Conservation (phyloP, 2,888 invertebrate genomes). For the Tetrapedia diversipes region DNA sequence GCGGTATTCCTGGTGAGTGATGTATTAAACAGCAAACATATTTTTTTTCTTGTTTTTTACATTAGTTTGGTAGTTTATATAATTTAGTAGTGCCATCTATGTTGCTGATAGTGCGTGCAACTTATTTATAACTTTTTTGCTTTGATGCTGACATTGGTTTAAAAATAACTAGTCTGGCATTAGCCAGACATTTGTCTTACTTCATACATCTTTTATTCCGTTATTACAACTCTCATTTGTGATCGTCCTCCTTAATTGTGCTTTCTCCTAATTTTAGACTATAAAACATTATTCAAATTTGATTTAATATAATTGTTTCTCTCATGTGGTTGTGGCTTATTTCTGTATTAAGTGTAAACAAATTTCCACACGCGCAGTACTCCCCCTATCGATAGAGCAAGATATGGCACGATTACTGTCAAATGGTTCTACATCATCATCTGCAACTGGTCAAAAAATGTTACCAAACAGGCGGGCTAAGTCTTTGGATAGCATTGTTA, state of each 20-base stretch:
- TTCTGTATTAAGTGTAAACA: conserved; percentile 69
- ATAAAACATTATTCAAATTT: conserved; percentile 20
- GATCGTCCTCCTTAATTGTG: conserved; percentile 32
- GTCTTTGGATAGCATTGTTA: conserved; percentile 80
- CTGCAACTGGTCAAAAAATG: conserved; percentile 66
- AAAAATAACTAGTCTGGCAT: conserved; percentile 73
- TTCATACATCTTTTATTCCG: conserved; percentile 30
- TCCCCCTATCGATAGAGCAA: conserved; percentile 81
- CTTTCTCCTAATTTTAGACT: conserved; percentile 53
- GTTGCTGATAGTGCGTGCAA: conserved; percentile 64
- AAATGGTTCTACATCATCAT: conserved; percentile 58
- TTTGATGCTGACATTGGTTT: conserved; percentile 71
- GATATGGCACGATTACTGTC: conserved; percentile 80
- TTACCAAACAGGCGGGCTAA: conserved; percentile 78
- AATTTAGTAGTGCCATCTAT: conserved; percentile 63
- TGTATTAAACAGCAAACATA: background rate
- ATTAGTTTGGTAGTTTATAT: conserved; percentile 25
- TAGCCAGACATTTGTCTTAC: conserved; percentile 56
- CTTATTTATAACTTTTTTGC: conserved; percentile 76
- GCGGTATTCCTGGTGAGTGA: conserved; percentile 78
- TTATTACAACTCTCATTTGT: conserved; percentile 31
- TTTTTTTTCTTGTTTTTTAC: background rate
- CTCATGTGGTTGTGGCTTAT: conserved; percentile 52
- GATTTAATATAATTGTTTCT: conserved; percentile 36
- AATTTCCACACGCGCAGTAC: conserved; percentile 76